Evolutionary conservation across 2,797 vertebrate genomes (phyloP), one percentile per base, ranked within the genome.

Genomic region (Threskiornis aethiopicus): DNA sequence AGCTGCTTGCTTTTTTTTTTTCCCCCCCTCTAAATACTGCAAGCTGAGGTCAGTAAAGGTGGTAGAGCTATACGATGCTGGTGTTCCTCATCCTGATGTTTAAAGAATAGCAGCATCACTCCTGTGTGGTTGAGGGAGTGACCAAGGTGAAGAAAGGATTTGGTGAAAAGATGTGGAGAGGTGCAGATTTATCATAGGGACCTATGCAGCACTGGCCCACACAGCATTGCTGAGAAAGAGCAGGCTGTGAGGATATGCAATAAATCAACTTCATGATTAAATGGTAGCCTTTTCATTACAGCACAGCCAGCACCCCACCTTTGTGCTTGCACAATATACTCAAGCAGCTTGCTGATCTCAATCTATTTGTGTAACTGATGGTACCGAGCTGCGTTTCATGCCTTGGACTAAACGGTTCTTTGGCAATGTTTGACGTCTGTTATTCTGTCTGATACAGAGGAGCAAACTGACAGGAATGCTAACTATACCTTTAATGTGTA

Each of bases 1-100:
- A 58, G 49, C 62, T 37, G 41, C 41, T 39, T 62, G 41, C 41
- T 13, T 33, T 16, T 5, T 24, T 9, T 13, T 29, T 16, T 14
- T 28, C 42, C 71, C 47, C 51, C 39, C 42, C 71, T 54, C 51
- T 39, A 18, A 73, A n/a, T 10, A 13, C 26, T n/a, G 31, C 22
- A 55, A 75, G 67, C 35, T 47, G 71, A 69, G 31, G 46, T 73
- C 24, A 33, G 46, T 19, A 41, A 31, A 55, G 75, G 37, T 39
- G 37, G 25, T 26, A n/a, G 17, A 37, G 24, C 11, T 42, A 4
- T 8, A 9, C 0, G 0, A n/a, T 16, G 42, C 54, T 44, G 46
- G 10, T 37, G 16, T n/a, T 67, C 35, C 35, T 42, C 33, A 70
- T 28, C 33, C 55, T 51, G 33, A 67, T 4, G 2, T 20, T 33